Percentiles rank a stretch among this genome's conserved stretches.
These are phyloP conservation scores for Spinus pinus DNA, from an alignment of 2,797 vertebrate genomes.

Conservation along the genomic window DNA sequence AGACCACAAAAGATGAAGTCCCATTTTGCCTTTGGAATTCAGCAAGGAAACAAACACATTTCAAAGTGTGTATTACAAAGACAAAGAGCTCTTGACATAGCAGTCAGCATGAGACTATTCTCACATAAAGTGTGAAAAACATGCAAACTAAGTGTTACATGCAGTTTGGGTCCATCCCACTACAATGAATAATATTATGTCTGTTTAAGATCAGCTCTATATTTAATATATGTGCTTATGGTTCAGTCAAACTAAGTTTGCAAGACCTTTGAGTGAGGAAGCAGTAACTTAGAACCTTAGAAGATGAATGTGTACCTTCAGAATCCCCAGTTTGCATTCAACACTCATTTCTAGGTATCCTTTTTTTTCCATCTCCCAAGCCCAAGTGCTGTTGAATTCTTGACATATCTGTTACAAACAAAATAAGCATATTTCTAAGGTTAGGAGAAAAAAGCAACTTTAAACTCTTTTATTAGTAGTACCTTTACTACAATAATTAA, in stretches of 20 bases:
- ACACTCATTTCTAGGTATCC: slow-evolving; percentile 94
- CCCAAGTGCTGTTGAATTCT: slow-evolving; percentile 97
- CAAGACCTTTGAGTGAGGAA: not conserved
- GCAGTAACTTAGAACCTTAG: slow-evolving; percentile 75
- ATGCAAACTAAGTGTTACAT: not conserved
- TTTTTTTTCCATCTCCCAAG: slow-evolving; percentile 98
- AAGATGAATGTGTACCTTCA: slow-evolving; percentile 82
- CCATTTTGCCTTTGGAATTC: not conserved
- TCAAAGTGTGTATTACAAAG: not conserved
- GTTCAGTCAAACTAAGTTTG: not conserved
- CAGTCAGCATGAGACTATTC: not conserved
- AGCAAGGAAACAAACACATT: not conserved
- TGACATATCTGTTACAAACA: slow-evolving; percentile 86
- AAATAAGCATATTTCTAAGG: not conserved
- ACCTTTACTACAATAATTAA: not conserved
- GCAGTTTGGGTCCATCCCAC: not conserved
- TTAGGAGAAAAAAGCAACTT: slow-evolving; percentile 8
- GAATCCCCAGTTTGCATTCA: slow-evolving; percentile 93
- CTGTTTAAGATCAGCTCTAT: not conserved
- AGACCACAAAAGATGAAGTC: not conserved
- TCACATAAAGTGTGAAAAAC: not conserved
- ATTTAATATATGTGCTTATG: not conserved
- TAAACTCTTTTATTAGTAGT: not conserved
- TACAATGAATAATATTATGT: rapidly evolving
- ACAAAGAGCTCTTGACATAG: not conserved